These are phyloP conservation scores for Gallinago media DNA, from an alignment of 2,113 vertebrate genomes.

Conservation along the genomic window DNA sequence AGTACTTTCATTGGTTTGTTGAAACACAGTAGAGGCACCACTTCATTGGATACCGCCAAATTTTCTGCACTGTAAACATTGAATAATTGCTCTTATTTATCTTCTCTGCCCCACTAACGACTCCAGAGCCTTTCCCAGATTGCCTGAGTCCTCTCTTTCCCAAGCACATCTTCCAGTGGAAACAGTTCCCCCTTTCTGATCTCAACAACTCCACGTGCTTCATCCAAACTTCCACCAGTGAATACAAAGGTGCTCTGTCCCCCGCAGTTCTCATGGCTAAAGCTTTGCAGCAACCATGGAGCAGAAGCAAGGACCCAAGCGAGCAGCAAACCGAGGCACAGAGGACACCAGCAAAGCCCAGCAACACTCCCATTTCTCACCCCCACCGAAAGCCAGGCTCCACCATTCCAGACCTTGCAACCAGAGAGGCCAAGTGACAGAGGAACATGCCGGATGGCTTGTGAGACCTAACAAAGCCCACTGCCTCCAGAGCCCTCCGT, in stretches of 20 bases:
- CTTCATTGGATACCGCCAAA: not conserved
- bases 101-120: not conserved
- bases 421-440: not conserved
- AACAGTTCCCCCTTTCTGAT: not conserved
- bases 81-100: not conserved
- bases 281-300: not conserved
- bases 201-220: not conserved
- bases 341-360: not conserved
- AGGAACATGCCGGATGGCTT: accelerated
- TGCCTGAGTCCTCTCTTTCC: not conserved
- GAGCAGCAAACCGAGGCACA: not conserved
- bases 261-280: not conserved
- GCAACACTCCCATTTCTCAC: not conserved
- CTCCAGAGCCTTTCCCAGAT: not conserved
- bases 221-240: not conserved
- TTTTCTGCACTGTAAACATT: not conserved
- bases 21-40: not conserved
- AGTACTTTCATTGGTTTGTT: not conserved
- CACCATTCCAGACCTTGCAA: accelerated
- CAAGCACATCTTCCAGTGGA: not conserved
- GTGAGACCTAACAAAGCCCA: not conserved
- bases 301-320: accelerated
- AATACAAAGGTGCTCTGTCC: not conserved
- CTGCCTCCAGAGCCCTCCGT: not conserved
- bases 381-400: not conserved